phyloP scores from a whole-genome alignment of 2,113 vertebrate species.

The Lophotis ruficrista region DNA sequence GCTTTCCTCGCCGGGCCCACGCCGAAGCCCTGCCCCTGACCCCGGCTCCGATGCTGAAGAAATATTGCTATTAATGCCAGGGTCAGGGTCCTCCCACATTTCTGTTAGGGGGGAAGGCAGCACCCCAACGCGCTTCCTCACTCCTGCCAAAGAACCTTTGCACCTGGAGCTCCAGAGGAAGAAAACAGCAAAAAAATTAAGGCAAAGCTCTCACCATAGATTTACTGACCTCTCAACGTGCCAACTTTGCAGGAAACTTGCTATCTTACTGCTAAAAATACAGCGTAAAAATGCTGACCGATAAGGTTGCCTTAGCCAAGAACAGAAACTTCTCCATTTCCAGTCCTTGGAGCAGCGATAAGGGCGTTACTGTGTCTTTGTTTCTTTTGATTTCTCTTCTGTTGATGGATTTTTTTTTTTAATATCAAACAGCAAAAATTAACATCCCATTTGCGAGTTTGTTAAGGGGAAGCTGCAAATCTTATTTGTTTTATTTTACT shows the following conservation, averaged over 20 bases:
- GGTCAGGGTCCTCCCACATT: neutral
- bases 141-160: neutral
- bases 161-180: neutral
- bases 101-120: neutral
- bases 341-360: too few species aligned
- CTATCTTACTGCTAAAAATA: neutral
- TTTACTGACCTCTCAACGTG: neutral
- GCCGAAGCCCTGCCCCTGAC: neutral
- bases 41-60: neutral
- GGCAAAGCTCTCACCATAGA: rapidly evolving
- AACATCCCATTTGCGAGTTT: neutral
- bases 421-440: neutral
- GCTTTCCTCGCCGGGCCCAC: neutral
- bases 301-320: neutral
- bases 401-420: neutral
- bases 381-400: neutral
- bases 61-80: neutral
- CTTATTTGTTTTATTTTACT: neutral
- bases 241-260: neutral
- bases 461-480: neutral
- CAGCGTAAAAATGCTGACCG: neutral
- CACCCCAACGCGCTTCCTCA: neutral
- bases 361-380: neutral
- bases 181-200: neutral
- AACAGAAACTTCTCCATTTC: neutral